phyloP scores from a whole-genome alignment of 1,140 invertebrate species.

The Ericerus pela region DNA sequence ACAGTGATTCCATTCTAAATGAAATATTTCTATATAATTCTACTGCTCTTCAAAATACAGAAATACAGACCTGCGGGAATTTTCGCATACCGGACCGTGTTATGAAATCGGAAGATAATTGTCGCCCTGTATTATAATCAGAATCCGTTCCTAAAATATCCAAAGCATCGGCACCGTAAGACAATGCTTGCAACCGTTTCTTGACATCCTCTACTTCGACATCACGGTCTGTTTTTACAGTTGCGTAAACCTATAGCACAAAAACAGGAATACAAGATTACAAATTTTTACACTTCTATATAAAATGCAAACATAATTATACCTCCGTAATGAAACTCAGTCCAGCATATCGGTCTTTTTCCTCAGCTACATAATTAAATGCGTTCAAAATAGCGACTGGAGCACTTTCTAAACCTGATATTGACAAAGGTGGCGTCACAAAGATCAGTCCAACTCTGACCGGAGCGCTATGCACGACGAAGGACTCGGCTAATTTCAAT shows the following conservation, averaged over 20 bases:
- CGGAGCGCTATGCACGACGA: constrained; percentile 77
- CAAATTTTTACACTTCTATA: background rate
- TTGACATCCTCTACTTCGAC: constrained; percentile 51
- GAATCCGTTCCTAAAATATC: constrained; percentile 76
- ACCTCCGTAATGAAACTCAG: constrained; percentile 71
- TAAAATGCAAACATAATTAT: constrained; percentile 24
- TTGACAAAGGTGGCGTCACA: constrained; percentile 42
- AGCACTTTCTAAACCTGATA: constrained; percentile 48
- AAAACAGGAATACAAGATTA: background rate
- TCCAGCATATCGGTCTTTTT: constrained; percentile 52
- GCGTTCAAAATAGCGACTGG: constrained; percentile 78
- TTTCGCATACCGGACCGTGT: constrained; percentile 52
- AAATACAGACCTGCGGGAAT: constrained; percentile 44
- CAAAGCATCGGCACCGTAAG: constrained; percentile 46
- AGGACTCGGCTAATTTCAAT: constrained; percentile 76
- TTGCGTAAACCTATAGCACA: constrained; percentile 32
- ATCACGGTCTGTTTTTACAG: constrained; percentile 32
- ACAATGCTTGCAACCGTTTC: constrained; percentile 50
- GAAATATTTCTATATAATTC: no score
- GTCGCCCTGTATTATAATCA: constrained; percentile 77
- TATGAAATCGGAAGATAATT: constrained; percentile 70
- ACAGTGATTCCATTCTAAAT: background rate
- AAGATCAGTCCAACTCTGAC: constrained; percentile 84
- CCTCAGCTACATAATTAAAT: constrained; percentile 79
- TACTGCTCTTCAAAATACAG: constrained; percentile 16